Conservation (phyloP, 2,113 vertebrate species). For the Cranoglanis bouderius region DNA sequence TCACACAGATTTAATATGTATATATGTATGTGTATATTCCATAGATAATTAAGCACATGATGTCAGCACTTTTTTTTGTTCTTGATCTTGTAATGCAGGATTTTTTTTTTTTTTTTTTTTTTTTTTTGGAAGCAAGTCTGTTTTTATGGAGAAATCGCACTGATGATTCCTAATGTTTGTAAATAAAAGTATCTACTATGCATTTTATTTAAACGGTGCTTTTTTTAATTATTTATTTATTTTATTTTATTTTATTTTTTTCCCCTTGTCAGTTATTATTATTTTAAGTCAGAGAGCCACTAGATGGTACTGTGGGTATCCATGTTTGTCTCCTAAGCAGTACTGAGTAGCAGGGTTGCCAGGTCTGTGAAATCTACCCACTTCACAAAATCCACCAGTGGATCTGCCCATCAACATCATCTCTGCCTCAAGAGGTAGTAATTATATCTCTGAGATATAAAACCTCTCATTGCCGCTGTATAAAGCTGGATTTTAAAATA, state of each 20-base stretch:
- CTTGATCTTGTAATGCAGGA: constrained; percentile 6
- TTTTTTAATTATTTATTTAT: background rate
- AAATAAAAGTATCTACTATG: constrained; percentile 69
- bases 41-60: constrained; percentile 7
- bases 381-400: background rate
- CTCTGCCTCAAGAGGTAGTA: background rate
- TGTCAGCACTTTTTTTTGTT: constrained; percentile 3
- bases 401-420: background rate
- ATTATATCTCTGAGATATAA: background rate
- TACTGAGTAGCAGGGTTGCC: background rate
- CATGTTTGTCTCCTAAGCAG: background rate
- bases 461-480: background rate
- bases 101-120: background rate
- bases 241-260: background rate
- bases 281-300: constrained; percentile 1
- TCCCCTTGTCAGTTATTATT: background rate
- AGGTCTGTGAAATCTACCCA: background rate
- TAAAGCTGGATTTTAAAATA: background rate
- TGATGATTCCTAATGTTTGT: constrained; percentile 47
- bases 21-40: background rate
- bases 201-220: constrained; percentile 9
- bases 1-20: constrained; percentile 9
- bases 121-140: constrained; percentile 14
- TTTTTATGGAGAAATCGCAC: background rate
- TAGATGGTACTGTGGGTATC: constrained; percentile 27